These are phyloP conservation scores for Drosophila mulleri DNA, from an alignment of 2,888 invertebrate genomes.

Conservation along the genomic window DNA sequence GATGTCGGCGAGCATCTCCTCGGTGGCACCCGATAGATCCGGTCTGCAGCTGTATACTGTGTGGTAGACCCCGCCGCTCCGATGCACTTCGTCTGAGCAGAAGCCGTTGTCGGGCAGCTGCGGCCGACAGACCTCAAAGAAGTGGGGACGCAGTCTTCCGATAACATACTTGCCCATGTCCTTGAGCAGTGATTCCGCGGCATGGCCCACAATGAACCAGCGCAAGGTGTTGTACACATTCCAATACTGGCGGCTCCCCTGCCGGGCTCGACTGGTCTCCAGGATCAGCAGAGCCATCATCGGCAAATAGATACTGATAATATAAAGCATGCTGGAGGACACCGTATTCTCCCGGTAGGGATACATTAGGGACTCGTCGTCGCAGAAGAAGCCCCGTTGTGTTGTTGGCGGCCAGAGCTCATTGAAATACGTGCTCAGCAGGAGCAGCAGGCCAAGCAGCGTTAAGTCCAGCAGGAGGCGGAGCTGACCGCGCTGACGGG, in stretches of 20 bases:
- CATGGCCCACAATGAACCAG: conserved; percentile 65
- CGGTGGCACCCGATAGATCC: conserved; percentile 27
- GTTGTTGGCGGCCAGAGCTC: conserved; percentile 40
- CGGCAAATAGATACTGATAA: conserved; percentile 55
- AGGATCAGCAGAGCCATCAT: conserved; percentile 35
- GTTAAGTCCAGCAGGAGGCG: conserved; percentile 45
- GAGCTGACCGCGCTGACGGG: not conserved
- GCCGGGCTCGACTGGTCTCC: conserved; percentile 48
- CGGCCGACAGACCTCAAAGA: conserved; percentile 70
- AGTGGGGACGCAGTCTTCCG: conserved; percentile 75
- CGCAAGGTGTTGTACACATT: conserved; percentile 49
- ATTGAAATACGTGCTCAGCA: conserved; percentile 31
- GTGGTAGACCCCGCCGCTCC: conserved; percentile 46
- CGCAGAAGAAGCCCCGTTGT: conserved; percentile 75
- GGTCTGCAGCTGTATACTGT: conserved; percentile 47
- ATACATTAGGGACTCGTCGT: conserved; percentile 71
- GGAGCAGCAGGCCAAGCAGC: conserved; percentile 32
- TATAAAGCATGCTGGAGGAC: conserved; percentile 37
- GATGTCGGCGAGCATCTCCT: conserved; percentile 45
- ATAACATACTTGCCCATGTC: conserved; percentile 59
- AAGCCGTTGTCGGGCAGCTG: conserved; percentile 49
- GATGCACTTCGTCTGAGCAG: conserved; percentile 50
- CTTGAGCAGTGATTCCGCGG: conserved; percentile 51
- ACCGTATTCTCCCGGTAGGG: conserved; percentile 68
- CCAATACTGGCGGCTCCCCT: conserved; percentile 25